These are phyloP conservation scores for Prochilodus magdalenae DNA, from an alignment of 2,113 vertebrate species.

Conservation along the genomic window DNA sequence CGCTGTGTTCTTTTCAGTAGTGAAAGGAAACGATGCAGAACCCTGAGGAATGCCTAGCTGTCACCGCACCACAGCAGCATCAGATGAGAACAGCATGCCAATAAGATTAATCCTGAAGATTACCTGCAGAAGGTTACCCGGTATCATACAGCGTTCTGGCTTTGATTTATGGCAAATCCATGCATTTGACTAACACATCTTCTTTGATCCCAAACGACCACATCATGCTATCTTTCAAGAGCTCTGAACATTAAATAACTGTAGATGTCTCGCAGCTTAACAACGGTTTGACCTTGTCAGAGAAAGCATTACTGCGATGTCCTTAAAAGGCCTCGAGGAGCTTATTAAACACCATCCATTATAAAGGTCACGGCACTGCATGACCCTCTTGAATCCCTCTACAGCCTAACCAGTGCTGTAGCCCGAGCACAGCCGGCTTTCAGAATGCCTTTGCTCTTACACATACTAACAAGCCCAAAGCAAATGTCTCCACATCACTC, in stretches of 20 bases:
- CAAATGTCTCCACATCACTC: background rate
- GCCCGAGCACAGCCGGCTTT: background rate
- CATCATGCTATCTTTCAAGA: background rate
- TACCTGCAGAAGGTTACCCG: constrained; percentile 6
- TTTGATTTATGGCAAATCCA: background rate
- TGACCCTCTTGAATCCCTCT: background rate
- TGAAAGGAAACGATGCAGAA: constrained; percentile 23
- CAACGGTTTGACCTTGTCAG: background rate
- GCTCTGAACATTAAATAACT: background rate
- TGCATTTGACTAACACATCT: constrained; percentile 6
- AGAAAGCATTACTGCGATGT: background rate
- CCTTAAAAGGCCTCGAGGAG: background rate
- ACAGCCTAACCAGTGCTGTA: background rate
- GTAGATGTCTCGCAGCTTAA: background rate
- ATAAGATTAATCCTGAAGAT: constrained; percentile 16
- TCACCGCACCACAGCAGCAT: constrained; percentile 7
- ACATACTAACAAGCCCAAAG: background rate
- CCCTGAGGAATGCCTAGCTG: background rate
- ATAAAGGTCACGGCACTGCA: background rate
- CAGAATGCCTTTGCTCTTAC: constrained; percentile 12
- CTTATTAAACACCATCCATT: background rate
- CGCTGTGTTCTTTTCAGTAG: constrained; percentile 30
- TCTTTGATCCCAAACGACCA: background rate
- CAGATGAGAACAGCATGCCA: constrained; percentile 28
- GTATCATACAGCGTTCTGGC: background rate